These are phyloP conservation scores for Sebastes oblongus DNA, from an alignment of 2,797 vertebrate genomes.

Conservation along the genomic window DNA sequence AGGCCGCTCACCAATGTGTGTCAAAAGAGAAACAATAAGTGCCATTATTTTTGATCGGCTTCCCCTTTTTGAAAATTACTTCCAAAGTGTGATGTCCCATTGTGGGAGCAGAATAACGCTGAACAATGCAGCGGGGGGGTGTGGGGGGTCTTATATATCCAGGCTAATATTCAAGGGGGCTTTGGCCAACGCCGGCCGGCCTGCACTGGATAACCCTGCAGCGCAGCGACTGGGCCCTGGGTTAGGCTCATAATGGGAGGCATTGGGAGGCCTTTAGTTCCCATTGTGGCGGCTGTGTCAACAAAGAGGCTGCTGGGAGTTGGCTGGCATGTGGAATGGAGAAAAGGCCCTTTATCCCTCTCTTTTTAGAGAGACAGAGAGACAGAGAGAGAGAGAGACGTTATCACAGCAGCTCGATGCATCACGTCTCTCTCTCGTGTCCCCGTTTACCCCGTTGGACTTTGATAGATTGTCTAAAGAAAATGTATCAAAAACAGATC, in stretches of 20 bases:
- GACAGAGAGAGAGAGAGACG: slow-evolving; percentile 15
- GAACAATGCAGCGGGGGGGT: slow-evolving; percentile 90
- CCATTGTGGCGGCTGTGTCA: slow-evolving; percentile 95
- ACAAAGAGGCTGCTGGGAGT: slow-evolving; percentile 93
- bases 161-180: slow-evolving; percentile 66
- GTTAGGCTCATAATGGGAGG: slow-evolving; percentile 75
- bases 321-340: slow-evolving; percentile 88
- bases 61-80: slow-evolving; percentile 94
- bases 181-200: slow-evolving; percentile 55
- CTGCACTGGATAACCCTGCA: slow-evolving; percentile 62
- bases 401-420: slow-evolving; percentile 44
- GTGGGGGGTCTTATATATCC: slow-evolving; percentile 68
- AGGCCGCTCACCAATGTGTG: slow-evolving; percentile 64
- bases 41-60: slow-evolving; percentile 97
- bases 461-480: not conserved
- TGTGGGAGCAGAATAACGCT: slow-evolving; percentile 90
- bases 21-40: slow-evolving; percentile 97
- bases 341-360: slow-evolving; percentile 51
- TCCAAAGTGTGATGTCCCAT: slow-evolving; percentile 96
- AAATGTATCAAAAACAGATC: not conserved
- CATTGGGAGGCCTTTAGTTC: slow-evolving; percentile 85
- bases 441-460: not conserved
- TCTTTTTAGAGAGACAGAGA: slow-evolving; percentile 21
- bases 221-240: slow-evolving; percentile 49
- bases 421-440: not conserved